Evolutionary conservation across 2,113 vertebrate species (phyloP).

Genomic region (Phaethornis superciliosus): DNA sequence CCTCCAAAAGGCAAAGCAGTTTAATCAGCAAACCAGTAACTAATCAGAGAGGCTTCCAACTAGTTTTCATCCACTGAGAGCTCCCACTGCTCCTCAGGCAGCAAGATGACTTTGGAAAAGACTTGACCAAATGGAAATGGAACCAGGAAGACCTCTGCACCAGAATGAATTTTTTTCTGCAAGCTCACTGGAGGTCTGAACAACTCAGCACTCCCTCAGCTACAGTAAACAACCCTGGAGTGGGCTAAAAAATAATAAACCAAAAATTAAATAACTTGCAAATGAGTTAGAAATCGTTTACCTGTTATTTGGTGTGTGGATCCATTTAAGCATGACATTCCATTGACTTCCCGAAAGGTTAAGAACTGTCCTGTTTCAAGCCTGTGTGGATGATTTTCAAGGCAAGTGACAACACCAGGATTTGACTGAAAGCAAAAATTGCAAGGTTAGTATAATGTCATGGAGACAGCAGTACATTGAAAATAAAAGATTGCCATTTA

Average conservation of each 20-base stretch:
- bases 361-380: constrained; percentile 92
- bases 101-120: background rate
- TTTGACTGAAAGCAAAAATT: constrained; percentile 73
- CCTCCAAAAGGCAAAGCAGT: background rate
- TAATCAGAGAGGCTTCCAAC: background rate
- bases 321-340: constrained; percentile 91
- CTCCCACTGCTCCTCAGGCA: background rate
- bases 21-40: background rate
- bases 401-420: constrained; percentile 92
- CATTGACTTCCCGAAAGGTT: constrained; percentile 91
- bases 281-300: constrained; percentile 51
- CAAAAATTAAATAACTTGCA: background rate
- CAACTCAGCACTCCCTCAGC: background rate
- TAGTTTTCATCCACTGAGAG: background rate
- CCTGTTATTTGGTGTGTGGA: constrained; percentile 86
- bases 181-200: background rate
- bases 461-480: no score
- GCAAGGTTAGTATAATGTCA: background rate
- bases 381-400: constrained; percentile 93
- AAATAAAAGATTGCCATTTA: no score
- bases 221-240: background rate
- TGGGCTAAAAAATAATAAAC: background rate
- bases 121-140: background rate
- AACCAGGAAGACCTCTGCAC: background rate
- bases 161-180: background rate